Percentiles rank a stretch among this genome's conserved stretches.
Evolutionary conservation across 2,113 vertebrate species (phyloP).

Genomic region (Micronycteris hirsuta): DNA sequence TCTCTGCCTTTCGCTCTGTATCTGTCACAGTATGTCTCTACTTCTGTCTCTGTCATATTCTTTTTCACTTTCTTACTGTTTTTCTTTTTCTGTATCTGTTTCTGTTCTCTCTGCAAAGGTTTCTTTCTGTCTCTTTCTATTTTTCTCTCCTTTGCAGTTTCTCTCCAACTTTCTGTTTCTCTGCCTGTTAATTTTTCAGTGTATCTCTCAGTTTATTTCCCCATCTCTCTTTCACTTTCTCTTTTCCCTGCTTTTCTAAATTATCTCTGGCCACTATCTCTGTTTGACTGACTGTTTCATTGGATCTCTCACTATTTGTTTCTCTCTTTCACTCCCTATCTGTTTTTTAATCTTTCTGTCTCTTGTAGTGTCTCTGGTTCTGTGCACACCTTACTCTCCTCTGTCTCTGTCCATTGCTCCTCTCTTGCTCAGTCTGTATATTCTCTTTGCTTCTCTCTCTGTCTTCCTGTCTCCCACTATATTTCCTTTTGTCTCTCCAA

Average conservation of each 20-base stretch:
- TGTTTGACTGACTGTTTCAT: neutral
- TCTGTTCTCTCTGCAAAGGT: neutral
- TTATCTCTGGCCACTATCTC: neutral
- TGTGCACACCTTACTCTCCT: neutral
- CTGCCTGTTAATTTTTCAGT: neutral
- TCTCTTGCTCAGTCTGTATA: neutral
- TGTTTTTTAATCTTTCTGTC: neutral
- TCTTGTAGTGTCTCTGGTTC: neutral
- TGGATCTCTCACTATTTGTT: neutral
- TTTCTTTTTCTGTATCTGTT: neutral
- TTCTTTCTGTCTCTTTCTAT: neutral
- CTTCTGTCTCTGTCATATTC: neutral
- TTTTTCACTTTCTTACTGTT: neutral
- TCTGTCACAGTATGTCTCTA: neutral
- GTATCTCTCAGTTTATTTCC: neutral
- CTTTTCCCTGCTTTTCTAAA: neutral
- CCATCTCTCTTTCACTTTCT: neutral
- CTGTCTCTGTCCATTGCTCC: neutral
- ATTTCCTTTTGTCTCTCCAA: neutral
- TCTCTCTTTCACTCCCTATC: neutral
- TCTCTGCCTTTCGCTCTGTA: neutral
- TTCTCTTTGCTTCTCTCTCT: neutral
- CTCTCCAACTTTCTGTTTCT: neutral
- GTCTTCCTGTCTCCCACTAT: neutral
- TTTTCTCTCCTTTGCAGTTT: neutral